These are phyloP conservation scores for Heterodera filipjevi DNA, from an alignment of 2,888 invertebrate genomes.

Conservation along the genomic window DNA sequence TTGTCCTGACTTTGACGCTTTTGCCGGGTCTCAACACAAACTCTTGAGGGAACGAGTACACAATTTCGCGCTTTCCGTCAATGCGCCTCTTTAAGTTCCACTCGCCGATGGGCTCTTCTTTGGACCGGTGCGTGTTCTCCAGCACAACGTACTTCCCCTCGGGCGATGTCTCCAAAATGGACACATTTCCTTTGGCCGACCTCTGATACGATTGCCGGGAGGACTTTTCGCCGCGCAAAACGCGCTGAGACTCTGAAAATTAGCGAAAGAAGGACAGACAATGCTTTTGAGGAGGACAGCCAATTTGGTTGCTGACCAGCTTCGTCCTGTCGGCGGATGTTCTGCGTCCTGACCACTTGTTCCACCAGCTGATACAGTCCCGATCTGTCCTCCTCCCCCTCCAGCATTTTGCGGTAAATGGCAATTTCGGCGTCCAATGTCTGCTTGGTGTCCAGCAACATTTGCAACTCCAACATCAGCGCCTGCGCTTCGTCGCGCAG, in stretches of 20 bases:
- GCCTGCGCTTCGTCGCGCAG: conserved; percentile 66
- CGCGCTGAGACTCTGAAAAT: conserved; percentile 43
- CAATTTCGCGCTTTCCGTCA: conserved; percentile 46
- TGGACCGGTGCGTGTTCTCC: conserved; percentile 68
- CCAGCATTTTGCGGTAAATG: conserved; percentile 70
- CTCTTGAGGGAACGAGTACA: conserved; percentile 62
- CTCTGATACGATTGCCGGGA: conserved; percentile 68
- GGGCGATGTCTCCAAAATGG: conserved; percentile 68
- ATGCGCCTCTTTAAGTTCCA: conserved; percentile 64
- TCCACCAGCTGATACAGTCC: conserved; percentile 65
- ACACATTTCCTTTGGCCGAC: conserved; percentile 68
- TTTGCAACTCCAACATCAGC: conserved; percentile 67
- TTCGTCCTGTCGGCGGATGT: conserved; percentile 60
- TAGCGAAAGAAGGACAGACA: background rate
- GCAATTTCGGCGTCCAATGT: conserved; percentile 69
- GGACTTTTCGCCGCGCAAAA: conserved; percentile 45
- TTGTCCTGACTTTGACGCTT: conserved; percentile 53
- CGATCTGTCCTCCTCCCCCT: conserved; percentile 69
- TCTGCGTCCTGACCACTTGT: conserved; percentile 65
- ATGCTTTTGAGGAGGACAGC: conserved; percentile 11
- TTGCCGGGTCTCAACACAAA: conserved; percentile 62
- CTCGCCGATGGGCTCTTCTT: conserved; percentile 58
- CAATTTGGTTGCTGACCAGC: conserved; percentile 58
- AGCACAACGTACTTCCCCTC: conserved; percentile 69
- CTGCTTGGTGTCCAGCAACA: conserved; percentile 69